Evolutionary conservation across 2,113 vertebrate species (phyloP).

Genomic region (Epinephelus lanceolatus): DNA sequence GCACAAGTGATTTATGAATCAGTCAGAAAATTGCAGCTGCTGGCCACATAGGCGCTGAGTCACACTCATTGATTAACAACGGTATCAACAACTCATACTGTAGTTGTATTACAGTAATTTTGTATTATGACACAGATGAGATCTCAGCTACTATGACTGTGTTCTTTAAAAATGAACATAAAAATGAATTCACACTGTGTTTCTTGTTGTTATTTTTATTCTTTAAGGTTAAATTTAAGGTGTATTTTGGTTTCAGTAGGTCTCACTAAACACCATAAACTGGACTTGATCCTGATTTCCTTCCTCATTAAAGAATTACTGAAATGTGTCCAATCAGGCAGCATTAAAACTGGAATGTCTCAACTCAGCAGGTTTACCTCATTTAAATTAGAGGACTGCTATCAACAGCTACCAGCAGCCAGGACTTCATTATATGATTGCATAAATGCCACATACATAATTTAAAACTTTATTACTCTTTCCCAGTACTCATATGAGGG

Average conservation of each 20-base stretch:
- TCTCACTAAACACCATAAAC: neutral
- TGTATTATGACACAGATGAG: neutral
- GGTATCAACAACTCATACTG: neutral
- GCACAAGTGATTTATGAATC: slow-evolving; percentile 24
- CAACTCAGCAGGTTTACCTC: neutral
- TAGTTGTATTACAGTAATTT: neutral
- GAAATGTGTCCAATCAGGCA: slow-evolving; percentile 5
- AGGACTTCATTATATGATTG: neutral
- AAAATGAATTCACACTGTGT: neutral
- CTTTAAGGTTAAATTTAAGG: neutral
- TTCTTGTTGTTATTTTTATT: neutral
- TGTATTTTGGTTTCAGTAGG: neutral
- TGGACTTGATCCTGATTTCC: neutral
- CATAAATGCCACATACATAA: neutral
- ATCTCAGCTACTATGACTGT: neutral
- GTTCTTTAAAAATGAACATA: neutral
- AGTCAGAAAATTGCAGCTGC: neutral
- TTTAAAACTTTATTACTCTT: neutral
- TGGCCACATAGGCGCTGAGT: slow-evolving; percentile 5
- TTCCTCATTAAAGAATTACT: neutral
- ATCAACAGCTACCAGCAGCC: neutral
- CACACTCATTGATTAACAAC: slow-evolving; percentile 34
- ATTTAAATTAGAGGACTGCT: slow-evolving; percentile 4
- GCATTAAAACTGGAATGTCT: slow-evolving; percentile 6
- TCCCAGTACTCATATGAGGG: too few relatives aligned